Percentiles rank a stretch among this genome's conserved stretches.
phyloP scores from a whole-genome alignment of 2,888 invertebrate genomes.

The Exephanes ischioxanthus region DNA sequence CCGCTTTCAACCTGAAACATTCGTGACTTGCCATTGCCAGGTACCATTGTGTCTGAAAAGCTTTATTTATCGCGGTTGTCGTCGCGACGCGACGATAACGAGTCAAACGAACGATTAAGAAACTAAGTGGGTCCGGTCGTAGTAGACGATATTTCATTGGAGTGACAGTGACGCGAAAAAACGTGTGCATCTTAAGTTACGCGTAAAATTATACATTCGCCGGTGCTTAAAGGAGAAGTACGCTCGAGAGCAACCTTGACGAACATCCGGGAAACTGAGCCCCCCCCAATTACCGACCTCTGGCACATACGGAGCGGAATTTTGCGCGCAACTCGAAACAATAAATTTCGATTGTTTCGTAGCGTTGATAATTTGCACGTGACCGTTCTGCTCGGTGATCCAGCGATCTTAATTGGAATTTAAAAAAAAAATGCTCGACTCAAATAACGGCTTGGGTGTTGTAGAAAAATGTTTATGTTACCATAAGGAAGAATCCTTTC shows the following conservation, averaged over 20 bases:
- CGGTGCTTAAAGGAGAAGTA: conserved; percentile 66
- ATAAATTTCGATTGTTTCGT: conserved; percentile 12
- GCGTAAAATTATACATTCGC: conserved; percentile 58
- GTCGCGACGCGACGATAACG: background rate
- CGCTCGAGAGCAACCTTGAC: conserved; percentile 70
- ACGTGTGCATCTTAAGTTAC: conserved; percentile 70
- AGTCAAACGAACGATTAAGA: conserved; percentile 5
- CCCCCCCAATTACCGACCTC: conserved; percentile 19
- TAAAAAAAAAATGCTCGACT: background rate
- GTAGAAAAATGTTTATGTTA: conserved; percentile 64
- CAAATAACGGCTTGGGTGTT: background rate
- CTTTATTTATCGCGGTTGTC: background rate
- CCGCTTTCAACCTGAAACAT: conserved; percentile 86
- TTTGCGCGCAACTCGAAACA: conserved; percentile 22
- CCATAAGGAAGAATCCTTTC: conserved; percentile 87
- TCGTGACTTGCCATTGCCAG: background rate
- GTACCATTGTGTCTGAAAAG: background rate
- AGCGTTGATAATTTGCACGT: background rate
- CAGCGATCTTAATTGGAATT: background rate
- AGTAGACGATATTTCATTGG: conserved; percentile 29
- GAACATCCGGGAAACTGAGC: conserved; percentile 70
- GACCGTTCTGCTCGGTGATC: background rate
- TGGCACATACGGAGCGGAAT: conserved; percentile 23
- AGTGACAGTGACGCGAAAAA: conserved; percentile 27
- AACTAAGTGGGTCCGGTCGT: background rate